phyloP scores from a whole-genome alignment of 2,888 invertebrate species.

The Polydesmus complanatus region DNA sequence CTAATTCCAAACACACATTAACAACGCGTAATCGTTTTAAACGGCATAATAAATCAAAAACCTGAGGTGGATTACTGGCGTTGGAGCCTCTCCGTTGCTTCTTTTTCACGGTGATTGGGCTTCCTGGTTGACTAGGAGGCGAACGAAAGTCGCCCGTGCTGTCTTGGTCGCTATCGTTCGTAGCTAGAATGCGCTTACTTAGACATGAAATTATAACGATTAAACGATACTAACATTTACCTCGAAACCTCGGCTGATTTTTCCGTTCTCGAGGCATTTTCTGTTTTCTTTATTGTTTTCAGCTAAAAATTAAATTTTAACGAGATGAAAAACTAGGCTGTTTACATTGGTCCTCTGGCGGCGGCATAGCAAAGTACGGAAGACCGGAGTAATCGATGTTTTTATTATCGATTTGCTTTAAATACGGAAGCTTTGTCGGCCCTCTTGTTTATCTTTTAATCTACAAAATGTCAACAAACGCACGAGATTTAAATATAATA shows the following conservation, averaged over 20 bases:
- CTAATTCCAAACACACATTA: constrained; percentile 1
- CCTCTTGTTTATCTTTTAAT: too few relatives aligned
- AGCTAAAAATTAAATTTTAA: too few relatives aligned
- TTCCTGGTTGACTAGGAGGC: constrained; percentile 39
- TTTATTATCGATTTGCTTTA: too few relatives aligned
- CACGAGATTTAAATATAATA: too few relatives aligned
- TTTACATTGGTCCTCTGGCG: too few relatives aligned
- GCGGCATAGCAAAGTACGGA: too few relatives aligned
- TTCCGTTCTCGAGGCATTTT: constrained; percentile 6
- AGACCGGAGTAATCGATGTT: too few relatives aligned
- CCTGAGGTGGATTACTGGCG: constrained; percentile 17
- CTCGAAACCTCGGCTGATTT: background rate
- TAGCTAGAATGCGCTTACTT: constrained; percentile 5
- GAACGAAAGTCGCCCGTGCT: constrained; percentile 14
- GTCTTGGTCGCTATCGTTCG: constrained; percentile 17
- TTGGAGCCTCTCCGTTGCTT: constrained; percentile 51
- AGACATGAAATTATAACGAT: constrained; percentile 1
- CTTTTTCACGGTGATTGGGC: constrained; percentile 74
- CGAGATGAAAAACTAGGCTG: too few relatives aligned
- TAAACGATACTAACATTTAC: background rate
- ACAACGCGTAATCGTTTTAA: background rate
- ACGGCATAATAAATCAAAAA: background rate
- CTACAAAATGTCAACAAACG: too few relatives aligned
- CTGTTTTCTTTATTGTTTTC: background rate
- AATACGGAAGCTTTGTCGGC: too few relatives aligned